phyloP scores from a whole-genome alignment of 2,797 vertebrate genomes.

The Pangasius krempfi region DNA sequence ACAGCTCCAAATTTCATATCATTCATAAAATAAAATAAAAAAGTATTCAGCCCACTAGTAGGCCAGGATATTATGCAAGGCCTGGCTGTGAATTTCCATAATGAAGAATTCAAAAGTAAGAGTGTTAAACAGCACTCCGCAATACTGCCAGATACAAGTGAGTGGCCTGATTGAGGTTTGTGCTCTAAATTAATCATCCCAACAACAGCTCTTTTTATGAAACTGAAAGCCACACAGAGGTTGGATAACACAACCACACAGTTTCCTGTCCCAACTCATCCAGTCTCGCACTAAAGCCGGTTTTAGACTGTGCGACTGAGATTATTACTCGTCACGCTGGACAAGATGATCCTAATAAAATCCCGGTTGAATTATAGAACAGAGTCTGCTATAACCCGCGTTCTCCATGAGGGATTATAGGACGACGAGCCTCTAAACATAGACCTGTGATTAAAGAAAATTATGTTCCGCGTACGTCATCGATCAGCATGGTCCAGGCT shows the following conservation, averaged over 20 bases:
- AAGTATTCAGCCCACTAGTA: not conserved
- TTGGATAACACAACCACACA: not conserved
- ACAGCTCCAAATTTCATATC: not conserved
- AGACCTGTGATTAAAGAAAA: not conserved
- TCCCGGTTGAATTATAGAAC: not conserved
- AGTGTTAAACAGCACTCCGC: not conserved
- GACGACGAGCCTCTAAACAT: not conserved
- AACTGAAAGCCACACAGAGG: not conserved
- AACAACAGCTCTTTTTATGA: constrained; percentile 14
- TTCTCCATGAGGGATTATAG: not conserved
- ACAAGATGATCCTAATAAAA: constrained; percentile 1
- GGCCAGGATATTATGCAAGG: constrained; percentile 16
- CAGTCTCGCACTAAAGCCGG: not conserved
- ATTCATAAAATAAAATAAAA: not conserved
- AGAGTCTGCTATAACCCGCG: not conserved
- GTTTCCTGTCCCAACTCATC: not conserved
- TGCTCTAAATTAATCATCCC: constrained; percentile 23
- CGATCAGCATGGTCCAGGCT: not conserved
- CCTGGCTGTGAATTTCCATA: constrained; percentile 7
- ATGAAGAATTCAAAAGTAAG: constrained; percentile 15
- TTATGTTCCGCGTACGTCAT: not conserved
- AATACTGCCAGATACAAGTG: constrained; percentile 7
- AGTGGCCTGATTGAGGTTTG: not conserved
- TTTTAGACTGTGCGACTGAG: not conserved
- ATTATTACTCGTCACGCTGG: not conserved